A percentile compares a stretch with the other conserved stretches of the same genome.
phyloP scores from a whole-genome alignment of 2,113 vertebrate species.

The Nymphicus hollandicus region DNA sequence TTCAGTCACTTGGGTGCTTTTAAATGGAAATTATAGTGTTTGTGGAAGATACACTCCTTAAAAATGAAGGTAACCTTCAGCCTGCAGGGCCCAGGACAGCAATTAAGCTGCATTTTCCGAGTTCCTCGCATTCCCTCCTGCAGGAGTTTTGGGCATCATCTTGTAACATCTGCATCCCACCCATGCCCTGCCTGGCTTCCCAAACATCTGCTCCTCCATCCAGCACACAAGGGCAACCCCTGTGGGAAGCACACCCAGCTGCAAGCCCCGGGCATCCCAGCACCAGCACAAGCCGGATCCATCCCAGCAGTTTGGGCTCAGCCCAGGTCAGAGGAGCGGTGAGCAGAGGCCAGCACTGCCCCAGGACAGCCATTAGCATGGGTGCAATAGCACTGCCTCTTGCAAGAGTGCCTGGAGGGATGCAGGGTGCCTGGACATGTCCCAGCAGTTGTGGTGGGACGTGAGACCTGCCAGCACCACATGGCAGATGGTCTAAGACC shows the following conservation, averaged over 20 bases:
- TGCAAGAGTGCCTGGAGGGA: neutral
- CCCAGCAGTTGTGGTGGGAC: neutral
- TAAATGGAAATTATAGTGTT: slow-evolving; percentile 24
- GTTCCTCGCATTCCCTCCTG: slow-evolving; percentile 52
- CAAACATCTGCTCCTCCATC: neutral
- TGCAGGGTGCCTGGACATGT: neutral
- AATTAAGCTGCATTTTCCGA: slow-evolving; percentile 50
- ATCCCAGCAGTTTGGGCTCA: neutral
- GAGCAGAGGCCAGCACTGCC: neutral
- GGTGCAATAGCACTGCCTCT: neutral
- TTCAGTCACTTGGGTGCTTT: neutral
- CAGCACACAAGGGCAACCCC: neutral
- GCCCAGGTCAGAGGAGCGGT: rapidly evolving
- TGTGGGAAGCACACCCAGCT: neutral
- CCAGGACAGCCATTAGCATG: rapidly evolving
- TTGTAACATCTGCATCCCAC: slow-evolving; percentile 43
- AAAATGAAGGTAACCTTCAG: slow-evolving; percentile 39
- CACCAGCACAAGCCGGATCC: neutral
- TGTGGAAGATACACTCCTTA: slow-evolving; percentile 49
- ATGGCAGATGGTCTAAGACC: neutral
- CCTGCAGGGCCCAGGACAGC: neutral
- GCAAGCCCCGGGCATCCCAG: neutral
- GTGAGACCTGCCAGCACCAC: neutral
- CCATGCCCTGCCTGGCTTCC: slow-evolving; percentile 42
- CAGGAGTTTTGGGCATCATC: slow-evolving; percentile 27